Evolutionary conservation across 2,888 invertebrate genomes (phyloP).

Genomic region (Pardosa pseudoannulata): DNA sequence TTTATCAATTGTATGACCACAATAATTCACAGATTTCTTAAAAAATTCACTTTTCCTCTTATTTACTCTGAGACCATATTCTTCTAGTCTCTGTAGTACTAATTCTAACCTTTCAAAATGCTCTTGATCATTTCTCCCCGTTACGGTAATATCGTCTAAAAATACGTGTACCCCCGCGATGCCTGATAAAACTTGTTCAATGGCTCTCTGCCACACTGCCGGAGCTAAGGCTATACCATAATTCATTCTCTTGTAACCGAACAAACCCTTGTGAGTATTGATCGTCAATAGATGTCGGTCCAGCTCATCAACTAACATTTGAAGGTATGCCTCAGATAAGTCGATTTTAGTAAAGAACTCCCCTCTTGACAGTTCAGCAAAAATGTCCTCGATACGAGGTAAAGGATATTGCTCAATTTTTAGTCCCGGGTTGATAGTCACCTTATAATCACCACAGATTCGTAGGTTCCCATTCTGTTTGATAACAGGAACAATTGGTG

Average conservation of each 20-base stretch:
- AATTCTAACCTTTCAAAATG: constrained; percentile 34
- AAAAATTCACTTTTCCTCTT: constrained; percentile 25
- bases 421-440: constrained; percentile 74
- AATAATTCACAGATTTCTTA: constrained; percentile 34
- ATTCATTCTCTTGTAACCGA: constrained; percentile 26
- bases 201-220: constrained; percentile 27
- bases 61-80: constrained; percentile 33
- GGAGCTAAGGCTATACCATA: constrained; percentile 39
- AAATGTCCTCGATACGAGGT: constrained; percentile 74
- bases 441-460: constrained; percentile 76
- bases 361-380: constrained; percentile 74
- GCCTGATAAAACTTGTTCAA: too few species aligned
- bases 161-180: constrained; percentile 28
- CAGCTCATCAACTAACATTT: too few species aligned
- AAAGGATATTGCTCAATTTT: constrained; percentile 75
- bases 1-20: constrained; percentile 43
- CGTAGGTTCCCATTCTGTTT: constrained; percentile 71
- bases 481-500: constrained; percentile 44
- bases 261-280: constrained; percentile 77
- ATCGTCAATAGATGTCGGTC: constrained; percentile 76
- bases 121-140: constrained; percentile 29
- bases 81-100: constrained; percentile 20
- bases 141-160: constrained; percentile 33
- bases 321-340: too few species aligned
- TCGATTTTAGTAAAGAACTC: constrained; percentile 76